These are phyloP conservation scores for Ichneumoninae sp. DNA, from an alignment of 2,888 invertebrate species.

Conservation along the genomic window DNA sequence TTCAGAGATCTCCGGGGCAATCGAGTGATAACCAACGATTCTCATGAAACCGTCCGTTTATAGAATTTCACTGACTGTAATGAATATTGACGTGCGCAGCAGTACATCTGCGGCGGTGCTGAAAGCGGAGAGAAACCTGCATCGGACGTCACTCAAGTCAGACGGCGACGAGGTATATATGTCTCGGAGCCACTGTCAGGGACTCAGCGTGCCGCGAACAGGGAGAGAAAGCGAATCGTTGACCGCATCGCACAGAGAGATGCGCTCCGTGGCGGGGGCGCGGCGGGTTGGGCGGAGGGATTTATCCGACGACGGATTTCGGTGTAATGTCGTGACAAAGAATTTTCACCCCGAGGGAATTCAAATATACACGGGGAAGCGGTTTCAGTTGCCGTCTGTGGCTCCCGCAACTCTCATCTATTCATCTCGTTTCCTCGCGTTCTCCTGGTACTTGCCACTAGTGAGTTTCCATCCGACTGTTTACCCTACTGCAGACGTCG, in stretches of 20 bases:
- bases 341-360: slow-evolving; percentile 73
- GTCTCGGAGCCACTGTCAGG: slow-evolving; percentile 44
- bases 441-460: slow-evolving; percentile 28
- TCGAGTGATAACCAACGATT: slow-evolving; percentile 8
- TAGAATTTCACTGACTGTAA: neutral
- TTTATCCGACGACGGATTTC: slow-evolving; percentile 67
- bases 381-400: slow-evolving; percentile 41
- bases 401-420: slow-evolving; percentile 24
- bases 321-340: slow-evolving; percentile 71
- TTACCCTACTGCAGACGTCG: slow-evolving; percentile 52
- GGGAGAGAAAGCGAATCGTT: slow-evolving; percentile 62
- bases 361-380: slow-evolving; percentile 74
- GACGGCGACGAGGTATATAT: slow-evolving; percentile 31
- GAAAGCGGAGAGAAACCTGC: slow-evolving; percentile 37
- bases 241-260: slow-evolving; percentile 49
- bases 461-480: slow-evolving; percentile 49
- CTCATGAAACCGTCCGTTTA: neutral
- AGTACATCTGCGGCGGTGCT: slow-evolving; percentile 6
- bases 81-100: slow-evolving; percentile 40
- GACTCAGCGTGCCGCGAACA: slow-evolving; percentile 55
- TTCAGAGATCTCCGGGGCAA: neutral
- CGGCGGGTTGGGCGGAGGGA: neutral
- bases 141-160: slow-evolving; percentile 60
- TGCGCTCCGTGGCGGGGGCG: slow-evolving; percentile 25
- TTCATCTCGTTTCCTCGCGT: slow-evolving; percentile 39